Percentiles rank a stretch among this genome's conserved stretches.
Conservation (phyloP, 53 echinoderm and acorn worm species). For the Luidia sarsii region DNA sequence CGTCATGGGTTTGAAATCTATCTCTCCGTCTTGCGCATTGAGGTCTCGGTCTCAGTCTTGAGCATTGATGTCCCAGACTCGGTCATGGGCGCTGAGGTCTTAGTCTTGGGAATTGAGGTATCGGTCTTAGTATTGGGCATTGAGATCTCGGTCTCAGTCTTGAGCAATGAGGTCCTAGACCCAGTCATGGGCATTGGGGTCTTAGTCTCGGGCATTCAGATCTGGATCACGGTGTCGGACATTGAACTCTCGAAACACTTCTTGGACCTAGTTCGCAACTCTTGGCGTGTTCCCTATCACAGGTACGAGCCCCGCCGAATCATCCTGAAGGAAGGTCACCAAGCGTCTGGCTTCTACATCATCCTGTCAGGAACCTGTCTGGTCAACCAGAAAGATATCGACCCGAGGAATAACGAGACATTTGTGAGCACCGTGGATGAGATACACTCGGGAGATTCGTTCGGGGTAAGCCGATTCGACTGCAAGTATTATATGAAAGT, state of each 20-base stretch:
- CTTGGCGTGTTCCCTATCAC: neutral
- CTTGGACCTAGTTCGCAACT: neutral
- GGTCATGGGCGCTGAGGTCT: too few species aligned
- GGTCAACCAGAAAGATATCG: conserved; percentile 83
- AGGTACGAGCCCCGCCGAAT: conserved; percentile 93
- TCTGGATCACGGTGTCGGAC: neutral
- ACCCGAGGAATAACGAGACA: conserved; percentile 68
- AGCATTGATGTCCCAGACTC: too few species aligned
- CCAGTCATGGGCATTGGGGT: too few species aligned
- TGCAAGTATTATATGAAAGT: too few species aligned
- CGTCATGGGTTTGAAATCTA: neutral
- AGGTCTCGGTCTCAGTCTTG: too few species aligned
- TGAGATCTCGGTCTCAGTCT: too few species aligned
- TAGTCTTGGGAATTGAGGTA: too few species aligned
- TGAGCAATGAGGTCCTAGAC: too few species aligned
- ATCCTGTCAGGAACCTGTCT: conserved; percentile 91
- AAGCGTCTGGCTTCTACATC: conserved; percentile 88
- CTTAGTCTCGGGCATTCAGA: too few species aligned
- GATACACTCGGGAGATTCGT: conserved; percentile 72
- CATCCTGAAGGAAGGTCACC: conserved; percentile 92
- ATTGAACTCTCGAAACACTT: too few species aligned
- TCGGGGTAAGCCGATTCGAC: conserved; percentile 93
- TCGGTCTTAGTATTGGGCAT: too few species aligned
- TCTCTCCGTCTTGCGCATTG: neutral
- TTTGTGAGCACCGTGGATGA: conserved; percentile 86